phyloP scores from a whole-genome alignment of 2,113 vertebrate species.

The Lampris megalopsis region DNA sequence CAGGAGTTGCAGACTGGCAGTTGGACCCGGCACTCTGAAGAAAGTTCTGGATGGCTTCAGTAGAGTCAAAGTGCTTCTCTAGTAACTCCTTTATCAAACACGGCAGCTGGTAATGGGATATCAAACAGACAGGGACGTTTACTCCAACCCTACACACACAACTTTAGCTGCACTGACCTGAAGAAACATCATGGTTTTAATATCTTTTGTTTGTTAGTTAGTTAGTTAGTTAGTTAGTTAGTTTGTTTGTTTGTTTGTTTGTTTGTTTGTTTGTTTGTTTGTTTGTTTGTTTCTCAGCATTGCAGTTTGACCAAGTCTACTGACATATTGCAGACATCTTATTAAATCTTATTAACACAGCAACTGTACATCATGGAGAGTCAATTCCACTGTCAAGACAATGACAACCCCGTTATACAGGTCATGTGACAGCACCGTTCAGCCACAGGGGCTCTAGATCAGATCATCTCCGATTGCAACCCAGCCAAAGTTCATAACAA shows the following conservation, averaged over 20 bases:
- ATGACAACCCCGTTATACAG: no score
- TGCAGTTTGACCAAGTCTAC: no score
- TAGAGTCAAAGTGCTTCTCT: conserved; percentile 70
- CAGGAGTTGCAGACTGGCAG: conserved; percentile 15
- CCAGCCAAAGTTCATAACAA: no score
- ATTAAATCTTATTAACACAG: no score
- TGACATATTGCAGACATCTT: no score
- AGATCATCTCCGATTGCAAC: no score
- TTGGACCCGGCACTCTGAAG: conserved; percentile 26
- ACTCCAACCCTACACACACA: neutral
- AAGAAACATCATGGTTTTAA: no score
- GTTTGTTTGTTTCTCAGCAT: no score
- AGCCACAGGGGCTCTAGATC: no score
- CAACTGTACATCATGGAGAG: no score
- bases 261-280: neutral
- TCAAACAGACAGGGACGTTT: conserved; percentile 1
- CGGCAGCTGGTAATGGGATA: conserved; percentile 65
- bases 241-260: conserved; percentile 9
- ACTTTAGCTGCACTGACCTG: neutral
- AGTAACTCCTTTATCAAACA: conserved; percentile 76
- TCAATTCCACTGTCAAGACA: no score
- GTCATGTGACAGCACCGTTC: no score
- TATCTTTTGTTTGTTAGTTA: conserved; percentile 7
- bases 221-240: neutral
- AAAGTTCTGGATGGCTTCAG: conserved; percentile 56